A percentile compares a stretch with the other conserved stretches of the same genome.
These are phyloP conservation scores for Chydorus sphaericus DNA, from an alignment of 2,888 invertebrate species.

Conservation along the genomic window DNA sequence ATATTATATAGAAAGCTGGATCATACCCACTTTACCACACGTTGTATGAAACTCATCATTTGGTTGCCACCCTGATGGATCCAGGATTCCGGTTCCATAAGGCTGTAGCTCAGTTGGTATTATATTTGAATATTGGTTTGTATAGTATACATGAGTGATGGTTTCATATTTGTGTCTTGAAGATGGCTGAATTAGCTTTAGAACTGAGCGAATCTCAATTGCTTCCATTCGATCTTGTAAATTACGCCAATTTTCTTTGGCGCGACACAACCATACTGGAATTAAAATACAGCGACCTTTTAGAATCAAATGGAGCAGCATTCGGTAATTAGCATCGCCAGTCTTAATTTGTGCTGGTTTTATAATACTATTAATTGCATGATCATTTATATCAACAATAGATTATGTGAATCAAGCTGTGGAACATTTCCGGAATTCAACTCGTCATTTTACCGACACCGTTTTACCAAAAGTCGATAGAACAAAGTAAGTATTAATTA, in stretches of 20 bases:
- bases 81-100: slow-evolving; percentile 24
- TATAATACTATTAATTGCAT: too few species aligned
- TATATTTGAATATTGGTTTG: too few species aligned
- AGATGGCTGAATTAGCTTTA: slow-evolving; percentile 24
- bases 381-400: too few species aligned
- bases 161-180: background rate
- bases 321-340: too few species aligned
- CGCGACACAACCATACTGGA: slow-evolving; percentile 9
- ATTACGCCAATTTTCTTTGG: slow-evolving; percentile 21
- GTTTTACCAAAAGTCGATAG: background rate
- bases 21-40: slow-evolving; percentile 31
- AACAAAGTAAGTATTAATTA: background rate
- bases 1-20: background rate
- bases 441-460: background rate
- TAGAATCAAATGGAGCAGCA: slow-evolving; percentile 9
- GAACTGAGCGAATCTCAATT: slow-evolving; percentile 26
- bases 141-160: background rate
- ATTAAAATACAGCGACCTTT: background rate
- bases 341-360: too few species aligned
- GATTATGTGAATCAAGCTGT: background rate
- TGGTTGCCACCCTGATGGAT: slow-evolving; percentile 27
- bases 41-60: slow-evolving; percentile 27
- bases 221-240: slow-evolving; percentile 27
- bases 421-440: background rate
- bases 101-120: slow-evolving; percentile 26